A percentile compares a stretch with the other conserved stretches of the same genome.
These are phyloP conservation scores for Micronisus gabar DNA, from an alignment of 2,113 vertebrate species.

Conservation along the genomic window DNA sequence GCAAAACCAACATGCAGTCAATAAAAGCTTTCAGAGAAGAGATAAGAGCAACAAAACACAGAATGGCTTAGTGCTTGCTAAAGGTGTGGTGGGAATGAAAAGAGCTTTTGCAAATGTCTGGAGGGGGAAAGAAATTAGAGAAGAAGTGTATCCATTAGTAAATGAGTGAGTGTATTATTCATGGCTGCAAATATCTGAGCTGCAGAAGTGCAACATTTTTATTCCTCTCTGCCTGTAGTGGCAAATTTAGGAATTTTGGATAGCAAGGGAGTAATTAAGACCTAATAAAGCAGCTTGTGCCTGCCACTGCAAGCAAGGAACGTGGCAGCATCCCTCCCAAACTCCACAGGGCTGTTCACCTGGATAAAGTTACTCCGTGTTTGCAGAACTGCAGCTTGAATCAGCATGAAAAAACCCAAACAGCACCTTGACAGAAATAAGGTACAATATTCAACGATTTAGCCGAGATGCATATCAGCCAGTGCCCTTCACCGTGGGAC, in stretches of 20 bases:
- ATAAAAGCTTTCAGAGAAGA: conserved; percentile 43
- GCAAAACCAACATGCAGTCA: conserved; percentile 30
- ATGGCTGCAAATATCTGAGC: conserved; percentile 5
- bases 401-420: background rate
- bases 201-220: background rate
- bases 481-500: background rate
- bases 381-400: background rate
- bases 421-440: background rate
- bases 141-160: conserved; percentile 41
- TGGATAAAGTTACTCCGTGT: background rate
- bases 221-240: background rate
- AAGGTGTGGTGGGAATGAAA: conserved; percentile 53
- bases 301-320: background rate
- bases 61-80: background rate
- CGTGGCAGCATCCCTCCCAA: background rate
- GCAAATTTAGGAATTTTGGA: conserved; percentile 16
- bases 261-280: conserved; percentile 11
- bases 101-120: conserved; percentile 38
- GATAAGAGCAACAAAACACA: conserved; percentile 33
- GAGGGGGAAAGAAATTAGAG: conserved; percentile 26
- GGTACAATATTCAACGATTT: background rate
- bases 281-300: conserved; percentile 1
- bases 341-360: background rate
- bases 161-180: conserved; percentile 37
- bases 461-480: background rate